These are phyloP conservation scores for Caerostris darwini DNA, from an alignment of 1,140 invertebrate genomes.

Conservation along the genomic window DNA sequence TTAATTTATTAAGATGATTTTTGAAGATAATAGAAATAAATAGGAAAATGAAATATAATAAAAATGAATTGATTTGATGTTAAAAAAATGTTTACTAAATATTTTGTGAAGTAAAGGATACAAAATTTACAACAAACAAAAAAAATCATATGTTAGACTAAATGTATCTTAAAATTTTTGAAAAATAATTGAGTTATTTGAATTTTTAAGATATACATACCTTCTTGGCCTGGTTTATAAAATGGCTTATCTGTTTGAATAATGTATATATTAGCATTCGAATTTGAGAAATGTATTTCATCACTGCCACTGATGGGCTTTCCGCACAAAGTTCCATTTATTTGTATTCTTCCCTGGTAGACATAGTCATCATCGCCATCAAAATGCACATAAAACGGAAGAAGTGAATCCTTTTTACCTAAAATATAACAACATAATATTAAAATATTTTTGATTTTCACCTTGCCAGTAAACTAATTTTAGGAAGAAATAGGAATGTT, in stretches of 20 bases:
- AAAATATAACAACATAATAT: constrained; percentile 53
- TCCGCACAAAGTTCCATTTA: constrained; percentile 83
- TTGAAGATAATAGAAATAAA: too few species aligned
- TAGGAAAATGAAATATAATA: too few species aligned
- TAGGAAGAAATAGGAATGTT: background rate
- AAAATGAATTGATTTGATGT: too few species aligned
- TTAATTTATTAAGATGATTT: too few species aligned
- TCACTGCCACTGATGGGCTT: constrained; percentile 82
- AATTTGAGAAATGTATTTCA: constrained; percentile 80
- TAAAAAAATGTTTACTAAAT: too few species aligned
- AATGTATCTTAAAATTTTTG: too few species aligned
- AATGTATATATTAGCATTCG: constrained; percentile 81
- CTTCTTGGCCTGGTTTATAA: constrained; percentile 86
- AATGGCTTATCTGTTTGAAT: constrained; percentile 84
- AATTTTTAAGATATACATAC: constrained; percentile 63
- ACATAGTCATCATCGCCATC: constrained; percentile 81
- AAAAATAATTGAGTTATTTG: too few species aligned
- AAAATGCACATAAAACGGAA: constrained; percentile 81
- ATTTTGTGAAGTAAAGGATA: too few species aligned
- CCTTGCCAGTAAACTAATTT: background rate
- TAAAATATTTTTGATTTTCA: too few species aligned
- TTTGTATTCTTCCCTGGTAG: constrained; percentile 83
- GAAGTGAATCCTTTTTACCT: constrained; percentile 81
- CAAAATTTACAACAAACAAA: too few species aligned
- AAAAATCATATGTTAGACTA: too few species aligned